phyloP scores from a whole-genome alignment of 2,797 vertebrate species.

The Falco novaeseelandiae region DNA sequence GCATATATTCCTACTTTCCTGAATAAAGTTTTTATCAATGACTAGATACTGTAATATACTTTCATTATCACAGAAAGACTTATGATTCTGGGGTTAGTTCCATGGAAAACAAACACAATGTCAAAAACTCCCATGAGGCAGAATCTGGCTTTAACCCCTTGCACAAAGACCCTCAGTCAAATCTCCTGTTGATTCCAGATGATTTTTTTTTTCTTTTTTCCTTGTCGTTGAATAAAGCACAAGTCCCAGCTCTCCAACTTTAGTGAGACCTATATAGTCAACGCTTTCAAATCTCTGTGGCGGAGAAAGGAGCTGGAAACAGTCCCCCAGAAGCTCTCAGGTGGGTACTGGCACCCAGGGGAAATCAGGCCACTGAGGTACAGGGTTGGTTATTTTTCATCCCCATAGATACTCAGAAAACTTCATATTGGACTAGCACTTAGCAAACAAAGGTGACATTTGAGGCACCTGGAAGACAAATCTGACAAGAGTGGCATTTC shows the following conservation, averaged over 20 bases:
- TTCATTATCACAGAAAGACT: background rate
- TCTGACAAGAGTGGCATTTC: constrained; percentile 12
- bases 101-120: background rate
- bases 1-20: background rate
- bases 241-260: background rate
- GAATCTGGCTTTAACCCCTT: background rate
- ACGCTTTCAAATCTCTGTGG: background rate
- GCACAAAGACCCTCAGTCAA: background rate
- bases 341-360: background rate
- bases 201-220: background rate
- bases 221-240: background rate
- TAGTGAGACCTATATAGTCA: background rate
- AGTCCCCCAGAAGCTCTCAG: background rate
- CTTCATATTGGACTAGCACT: background rate
- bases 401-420: background rate
- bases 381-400: background rate
- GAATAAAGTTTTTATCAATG: background rate
- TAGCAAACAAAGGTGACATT: constrained; percentile 39
- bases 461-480: constrained; percentile 24
- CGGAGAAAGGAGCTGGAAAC: background rate
- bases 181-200: background rate
- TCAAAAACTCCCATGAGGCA: background rate
- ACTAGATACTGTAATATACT: background rate
- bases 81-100: background rate
- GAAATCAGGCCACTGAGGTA: background rate